These are phyloP conservation scores for Paguma larvata DNA, from an alignment of 2,797 vertebrate species.

Conservation along the genomic window DNA sequence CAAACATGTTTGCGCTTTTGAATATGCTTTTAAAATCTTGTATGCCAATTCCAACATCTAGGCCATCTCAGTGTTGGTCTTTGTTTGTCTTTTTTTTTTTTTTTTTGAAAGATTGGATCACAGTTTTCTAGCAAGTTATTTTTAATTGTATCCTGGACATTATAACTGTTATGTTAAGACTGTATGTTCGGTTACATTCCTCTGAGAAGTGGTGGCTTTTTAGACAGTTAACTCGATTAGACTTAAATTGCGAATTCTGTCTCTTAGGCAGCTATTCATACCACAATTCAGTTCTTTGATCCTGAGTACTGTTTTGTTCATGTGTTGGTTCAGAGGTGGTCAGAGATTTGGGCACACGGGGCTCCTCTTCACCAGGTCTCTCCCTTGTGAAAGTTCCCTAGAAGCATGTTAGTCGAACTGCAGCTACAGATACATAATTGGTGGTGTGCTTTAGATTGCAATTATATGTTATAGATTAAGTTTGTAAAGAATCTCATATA, in stretches of 20 bases:
- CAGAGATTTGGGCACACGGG: neutral
- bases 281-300: neutral
- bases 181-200: neutral
- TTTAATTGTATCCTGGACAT: neutral
- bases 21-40: neutral
- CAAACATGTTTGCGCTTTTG: neutral
- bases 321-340: neutral
- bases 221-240: neutral
- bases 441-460: neutral
- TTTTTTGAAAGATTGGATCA: neutral
- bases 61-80: neutral
- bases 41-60: neutral
- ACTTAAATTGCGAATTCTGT: neutral
- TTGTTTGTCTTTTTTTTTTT: conserved; percentile 28
- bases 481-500: conserved; percentile 28
- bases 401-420: neutral
- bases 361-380: neutral
- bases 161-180: neutral
- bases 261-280: neutral
- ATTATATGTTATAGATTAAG: neutral
- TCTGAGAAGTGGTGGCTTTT: neutral
- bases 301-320: neutral
- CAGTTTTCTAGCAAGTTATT: conserved; percentile 5
- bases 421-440: neutral
- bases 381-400: neutral